Percentiles rank a stretch among this genome's conserved stretches.
phyloP scores from a whole-genome alignment of 1,140 invertebrate species.

The Drosophila ogumai region DNA sequence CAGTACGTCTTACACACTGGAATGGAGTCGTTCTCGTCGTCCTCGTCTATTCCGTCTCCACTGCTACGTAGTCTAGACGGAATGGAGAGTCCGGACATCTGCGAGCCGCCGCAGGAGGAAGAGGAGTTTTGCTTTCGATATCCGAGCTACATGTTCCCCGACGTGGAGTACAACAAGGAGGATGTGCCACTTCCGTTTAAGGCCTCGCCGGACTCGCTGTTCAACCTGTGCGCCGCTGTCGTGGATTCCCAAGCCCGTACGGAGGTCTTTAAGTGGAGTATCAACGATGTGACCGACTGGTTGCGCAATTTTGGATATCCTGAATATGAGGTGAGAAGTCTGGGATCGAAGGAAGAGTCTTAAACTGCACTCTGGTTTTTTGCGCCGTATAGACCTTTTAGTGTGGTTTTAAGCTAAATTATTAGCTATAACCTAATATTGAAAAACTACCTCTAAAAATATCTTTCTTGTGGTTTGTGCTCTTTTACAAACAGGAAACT shows the following conservation, averaged over 20 bases:
- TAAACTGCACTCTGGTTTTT: too few relatives aligned
- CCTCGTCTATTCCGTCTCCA: conserved; percentile 33
- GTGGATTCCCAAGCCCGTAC: conserved; percentile 69
- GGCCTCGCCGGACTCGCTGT: conserved; percentile 65
- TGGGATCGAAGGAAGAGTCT: too few relatives aligned
- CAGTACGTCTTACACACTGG: conserved; percentile 59
- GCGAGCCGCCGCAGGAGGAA: conserved; percentile 41
- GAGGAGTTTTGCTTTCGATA: conserved; percentile 65
- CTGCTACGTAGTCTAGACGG: conserved; percentile 22
- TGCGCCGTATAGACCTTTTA: too few relatives aligned
- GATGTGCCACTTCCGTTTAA: conserved; percentile 68
- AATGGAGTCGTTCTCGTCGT: conserved; percentile 63
- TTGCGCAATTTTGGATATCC: conserved; percentile 68
- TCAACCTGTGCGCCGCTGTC: conserved; percentile 57
- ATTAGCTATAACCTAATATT: neutral
- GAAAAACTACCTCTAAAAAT: too few relatives aligned
- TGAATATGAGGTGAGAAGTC: conserved; percentile 68
- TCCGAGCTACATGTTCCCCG: conserved; percentile 70
- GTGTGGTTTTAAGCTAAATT: too few relatives aligned
- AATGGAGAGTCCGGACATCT: conserved; percentile 56
- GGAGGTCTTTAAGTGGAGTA: conserved; percentile 74
- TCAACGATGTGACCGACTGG: conserved; percentile 71
- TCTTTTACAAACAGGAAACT: conserved; percentile 55
- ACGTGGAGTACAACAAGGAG: conserved; percentile 62
- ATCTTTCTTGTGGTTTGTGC: neutral